phyloP scores from a whole-genome alignment of 2,113 vertebrate genomes.

The Nibea coibor region DNA sequence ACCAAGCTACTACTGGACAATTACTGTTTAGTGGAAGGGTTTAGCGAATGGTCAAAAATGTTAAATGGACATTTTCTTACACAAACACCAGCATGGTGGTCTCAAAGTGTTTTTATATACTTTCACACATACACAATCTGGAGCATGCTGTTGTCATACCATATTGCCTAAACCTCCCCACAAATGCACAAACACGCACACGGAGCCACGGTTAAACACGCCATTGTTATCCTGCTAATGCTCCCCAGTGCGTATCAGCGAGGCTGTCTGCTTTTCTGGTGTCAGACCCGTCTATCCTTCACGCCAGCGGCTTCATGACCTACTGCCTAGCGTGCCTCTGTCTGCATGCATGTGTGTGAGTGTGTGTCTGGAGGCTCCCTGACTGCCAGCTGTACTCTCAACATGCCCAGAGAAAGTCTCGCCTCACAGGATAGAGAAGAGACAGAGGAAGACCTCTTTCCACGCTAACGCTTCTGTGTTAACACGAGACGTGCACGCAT shows the following conservation, averaged over 20 bases:
- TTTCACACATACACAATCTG: conserved; percentile 15
- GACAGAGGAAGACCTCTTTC: conserved; percentile 67
- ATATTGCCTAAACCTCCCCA: not conserved
- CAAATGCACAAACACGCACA: conserved; percentile 17
- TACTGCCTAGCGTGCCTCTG: conserved; percentile 69
- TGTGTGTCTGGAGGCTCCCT: conserved; percentile 61
- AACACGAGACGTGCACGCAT: conserved; percentile 52
- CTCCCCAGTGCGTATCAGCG: conserved; percentile 56
- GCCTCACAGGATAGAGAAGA: conserved; percentile 59
- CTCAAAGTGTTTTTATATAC: not conserved
- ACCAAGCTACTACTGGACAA: not conserved
- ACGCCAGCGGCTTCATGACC: conserved; percentile 74
- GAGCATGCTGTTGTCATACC: conserved; percentile 26
- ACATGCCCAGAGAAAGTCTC: conserved; percentile 64
- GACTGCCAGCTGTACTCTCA: conserved; percentile 75
- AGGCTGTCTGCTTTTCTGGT: conserved; percentile 67
- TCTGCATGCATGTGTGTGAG: conserved; percentile 60
- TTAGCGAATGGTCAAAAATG: conserved; percentile 5
- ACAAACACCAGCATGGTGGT: conserved; percentile 10
- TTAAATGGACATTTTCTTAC: not conserved
- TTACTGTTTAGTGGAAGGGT: not conserved
- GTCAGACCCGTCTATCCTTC: conserved; percentile 74
- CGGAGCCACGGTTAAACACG: conserved; percentile 38
- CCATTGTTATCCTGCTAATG: conserved; percentile 60
- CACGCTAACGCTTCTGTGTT: conserved; percentile 71